A percentile compares a stretch with the other conserved stretches of the same genome.
Conservation (phyloP, 1,140 invertebrate species). For the Drosophila equinoxialis region DNA sequence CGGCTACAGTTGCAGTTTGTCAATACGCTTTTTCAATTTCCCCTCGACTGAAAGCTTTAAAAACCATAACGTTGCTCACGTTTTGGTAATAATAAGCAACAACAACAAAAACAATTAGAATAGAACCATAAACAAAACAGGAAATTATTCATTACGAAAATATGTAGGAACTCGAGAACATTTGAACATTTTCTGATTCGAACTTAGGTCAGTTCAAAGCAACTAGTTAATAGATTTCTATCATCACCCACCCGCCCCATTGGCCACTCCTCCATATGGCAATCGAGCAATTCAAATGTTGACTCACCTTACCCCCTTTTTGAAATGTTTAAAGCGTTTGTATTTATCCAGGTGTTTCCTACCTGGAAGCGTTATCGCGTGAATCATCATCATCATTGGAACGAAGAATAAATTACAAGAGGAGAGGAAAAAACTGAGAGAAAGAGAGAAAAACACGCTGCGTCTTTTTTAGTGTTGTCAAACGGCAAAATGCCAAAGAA, state of each 20-base stretch:
- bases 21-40: constrained; percentile 29
- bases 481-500: constrained; percentile 50
- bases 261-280: background rate
- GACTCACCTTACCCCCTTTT: constrained; percentile 51
- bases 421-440: constrained; percentile 1
- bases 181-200: background rate
- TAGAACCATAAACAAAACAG: background rate
- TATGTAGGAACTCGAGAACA: background rate
- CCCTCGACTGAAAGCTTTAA: constrained; percentile 40
- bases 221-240: too few relatives aligned
- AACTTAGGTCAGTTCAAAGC: background rate
- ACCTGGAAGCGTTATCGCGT: constrained; percentile 13
- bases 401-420: constrained; percentile 19
- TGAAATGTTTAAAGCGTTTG: constrained; percentile 19
- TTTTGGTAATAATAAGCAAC: constrained; percentile 51
- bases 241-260: background rate
- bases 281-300: constrained; percentile 13
- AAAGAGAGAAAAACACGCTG: constrained; percentile 20
- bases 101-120: background rate
- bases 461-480: constrained; percentile 38
- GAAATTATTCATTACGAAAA: constrained; percentile 11
- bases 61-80: constrained; percentile 53
- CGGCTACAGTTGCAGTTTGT: background rate
- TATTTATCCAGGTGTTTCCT: constrained; percentile 77
- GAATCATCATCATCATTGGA: constrained; percentile 22